Percentiles rank a stretch among this genome's conserved stretches.
Conservation (phyloP, 2,888 invertebrate species). For the Lasioglossum calceatum region DNA sequence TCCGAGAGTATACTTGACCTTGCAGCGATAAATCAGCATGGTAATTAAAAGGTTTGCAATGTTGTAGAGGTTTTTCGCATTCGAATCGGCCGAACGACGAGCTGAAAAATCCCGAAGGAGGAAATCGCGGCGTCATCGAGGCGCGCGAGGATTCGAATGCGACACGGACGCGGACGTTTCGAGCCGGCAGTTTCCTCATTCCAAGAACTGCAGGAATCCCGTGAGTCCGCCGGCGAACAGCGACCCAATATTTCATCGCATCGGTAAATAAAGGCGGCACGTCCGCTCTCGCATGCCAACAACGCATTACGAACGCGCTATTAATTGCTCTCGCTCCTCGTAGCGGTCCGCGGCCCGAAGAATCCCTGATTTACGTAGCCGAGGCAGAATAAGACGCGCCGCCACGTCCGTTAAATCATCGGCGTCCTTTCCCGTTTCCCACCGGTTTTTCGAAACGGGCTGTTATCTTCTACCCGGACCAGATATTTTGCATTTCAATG, state of each 20-base stretch:
- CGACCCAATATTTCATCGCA: constrained; percentile 68
- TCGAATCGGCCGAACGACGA: neutral
- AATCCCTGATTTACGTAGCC: constrained; percentile 61
- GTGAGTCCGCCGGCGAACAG: constrained; percentile 30
- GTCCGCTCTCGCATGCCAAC: constrained; percentile 77
- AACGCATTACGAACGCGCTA: constrained; percentile 79
- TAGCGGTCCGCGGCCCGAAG: constrained; percentile 70
- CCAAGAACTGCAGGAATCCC: constrained; percentile 56
- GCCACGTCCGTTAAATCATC: constrained; percentile 57
- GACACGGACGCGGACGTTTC: constrained; percentile 34
- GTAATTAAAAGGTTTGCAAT: neutral
- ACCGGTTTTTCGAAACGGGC: constrained; percentile 32
- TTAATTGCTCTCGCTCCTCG: constrained; percentile 79
- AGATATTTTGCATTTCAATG: constrained; percentile 56
- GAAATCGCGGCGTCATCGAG: constrained; percentile 19
- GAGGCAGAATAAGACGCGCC: constrained; percentile 49
- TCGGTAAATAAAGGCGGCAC: constrained; percentile 73
- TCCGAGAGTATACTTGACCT: neutral
- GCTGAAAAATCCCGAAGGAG: constrained; percentile 12
- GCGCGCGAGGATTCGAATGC: constrained; percentile 45
- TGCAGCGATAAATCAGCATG: neutral
- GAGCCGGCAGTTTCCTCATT: constrained; percentile 62
- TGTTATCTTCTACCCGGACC: constrained; percentile 34
- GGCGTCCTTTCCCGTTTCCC: constrained; percentile 1
- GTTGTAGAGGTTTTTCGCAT: neutral